Evolutionary conservation across 1,140 invertebrate species (phyloP).

Genomic region (Spodoptera frugiperda): DNA sequence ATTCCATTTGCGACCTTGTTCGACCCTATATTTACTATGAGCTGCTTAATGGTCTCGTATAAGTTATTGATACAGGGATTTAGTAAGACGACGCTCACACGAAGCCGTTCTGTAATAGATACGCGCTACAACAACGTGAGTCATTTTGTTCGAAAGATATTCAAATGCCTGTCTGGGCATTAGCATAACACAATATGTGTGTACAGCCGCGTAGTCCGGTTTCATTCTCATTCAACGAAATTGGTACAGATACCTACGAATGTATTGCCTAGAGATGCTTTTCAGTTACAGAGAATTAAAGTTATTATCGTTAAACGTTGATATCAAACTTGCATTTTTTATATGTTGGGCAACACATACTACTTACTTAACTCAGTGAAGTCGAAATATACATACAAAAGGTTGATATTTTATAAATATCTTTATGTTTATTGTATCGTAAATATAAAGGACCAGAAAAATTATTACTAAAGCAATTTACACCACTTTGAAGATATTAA

Average conservation of each 20-base stretch:
- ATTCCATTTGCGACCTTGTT: constrained; percentile 18
- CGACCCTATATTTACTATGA: constrained; percentile 3
- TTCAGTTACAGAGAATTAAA: neutral
- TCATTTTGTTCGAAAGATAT: neutral
- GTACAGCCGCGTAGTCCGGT: neutral
- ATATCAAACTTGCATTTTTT: neutral
- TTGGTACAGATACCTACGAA: neutral
- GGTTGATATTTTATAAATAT: constrained; percentile 2
- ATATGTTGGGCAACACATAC: neutral
- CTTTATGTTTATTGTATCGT: constrained; percentile 15
- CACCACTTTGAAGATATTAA: neutral
- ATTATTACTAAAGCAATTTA: neutral
- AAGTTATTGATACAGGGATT: constrained; percentile 29
- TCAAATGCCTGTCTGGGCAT: neutral
- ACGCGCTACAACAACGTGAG: neutral
- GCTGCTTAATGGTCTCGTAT: constrained; percentile 18
- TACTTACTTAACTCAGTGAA: neutral
- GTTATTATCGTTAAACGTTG: neutral
- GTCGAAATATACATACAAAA: too few species aligned
- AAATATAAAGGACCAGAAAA: constrained; percentile 25
- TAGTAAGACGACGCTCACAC: constrained; percentile 9
- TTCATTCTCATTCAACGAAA: neutral
- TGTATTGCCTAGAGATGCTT: constrained; percentile 7
- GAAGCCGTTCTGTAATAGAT: constrained; percentile 4
- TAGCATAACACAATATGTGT: neutral